Evolutionary conservation across 2,797 vertebrate species (phyloP).

Genomic region (Sebastes baramenuke): DNA sequence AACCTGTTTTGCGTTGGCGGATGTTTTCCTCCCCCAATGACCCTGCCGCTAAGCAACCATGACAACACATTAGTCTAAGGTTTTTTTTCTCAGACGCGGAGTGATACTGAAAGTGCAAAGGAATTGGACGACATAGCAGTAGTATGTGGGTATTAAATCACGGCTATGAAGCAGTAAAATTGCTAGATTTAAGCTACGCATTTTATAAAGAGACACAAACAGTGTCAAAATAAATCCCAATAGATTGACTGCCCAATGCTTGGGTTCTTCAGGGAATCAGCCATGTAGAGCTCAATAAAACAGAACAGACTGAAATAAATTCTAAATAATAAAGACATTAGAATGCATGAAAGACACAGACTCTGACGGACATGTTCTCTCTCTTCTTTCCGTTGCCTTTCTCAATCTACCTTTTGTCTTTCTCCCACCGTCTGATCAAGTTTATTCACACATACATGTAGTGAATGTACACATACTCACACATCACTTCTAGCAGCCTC

Average conservation of each 20-base stretch:
- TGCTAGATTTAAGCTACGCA: too few relatives aligned
- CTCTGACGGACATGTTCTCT: not conserved
- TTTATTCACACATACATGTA: constrained; percentile 4
- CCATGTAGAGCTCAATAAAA: not conserved
- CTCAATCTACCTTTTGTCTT: not conserved
- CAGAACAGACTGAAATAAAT: not conserved
- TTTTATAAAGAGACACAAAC: not conserved
- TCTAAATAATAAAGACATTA: constrained; percentile 20
- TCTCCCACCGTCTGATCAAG: not conserved
- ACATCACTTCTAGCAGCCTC: not conserved
- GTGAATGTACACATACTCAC: not conserved
- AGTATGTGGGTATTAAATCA: too few relatives aligned
- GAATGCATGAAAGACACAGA: constrained; percentile 1
- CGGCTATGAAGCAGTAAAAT: too few relatives aligned
- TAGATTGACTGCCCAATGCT: not conserved
- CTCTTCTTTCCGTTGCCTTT: not conserved
- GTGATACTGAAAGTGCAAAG: too few relatives aligned
- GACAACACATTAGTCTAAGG: too few relatives aligned
- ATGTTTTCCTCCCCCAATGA: too few relatives aligned
- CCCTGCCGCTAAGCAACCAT: too few relatives aligned
- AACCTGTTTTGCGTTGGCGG: too few relatives aligned
- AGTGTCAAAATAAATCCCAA: not conserved
- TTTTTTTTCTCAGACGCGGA: too few relatives aligned
- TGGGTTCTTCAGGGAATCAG: not conserved
- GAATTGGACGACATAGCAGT: too few relatives aligned